A percentile compares a stretch with the other conserved stretches of the same genome.
phyloP scores from a whole-genome alignment of 64 coral and sea anemone genomes.

The Montipora efflorescens region DNA sequence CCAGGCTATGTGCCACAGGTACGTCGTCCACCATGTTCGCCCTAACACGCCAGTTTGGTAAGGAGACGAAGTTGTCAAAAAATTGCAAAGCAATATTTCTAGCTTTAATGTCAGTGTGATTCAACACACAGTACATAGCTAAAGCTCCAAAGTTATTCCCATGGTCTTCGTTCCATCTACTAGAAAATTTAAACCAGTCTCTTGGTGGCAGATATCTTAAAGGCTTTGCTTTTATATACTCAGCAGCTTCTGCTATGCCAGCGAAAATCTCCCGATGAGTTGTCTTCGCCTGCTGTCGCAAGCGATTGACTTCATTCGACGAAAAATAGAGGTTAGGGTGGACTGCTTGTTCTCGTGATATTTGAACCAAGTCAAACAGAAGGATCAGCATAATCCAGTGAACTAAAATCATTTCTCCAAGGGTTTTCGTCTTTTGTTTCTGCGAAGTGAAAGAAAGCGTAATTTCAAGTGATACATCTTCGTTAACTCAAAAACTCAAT shows the following conservation, averaged over 20 bases:
- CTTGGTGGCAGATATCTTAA: slow-evolving; percentile 40
- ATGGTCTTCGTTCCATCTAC: slow-evolving; percentile 89
- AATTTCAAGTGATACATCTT: too few relatives aligned
- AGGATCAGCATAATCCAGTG: background rate
- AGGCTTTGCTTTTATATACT: slow-evolving; percentile 55
- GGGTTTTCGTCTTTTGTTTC: background rate
- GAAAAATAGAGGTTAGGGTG: slow-evolving; percentile 70
- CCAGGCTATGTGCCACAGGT: slow-evolving; percentile 84
- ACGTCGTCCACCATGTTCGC: slow-evolving; percentile 75
- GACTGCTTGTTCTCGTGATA: background rate
- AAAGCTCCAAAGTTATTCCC: slow-evolving; percentile 79
- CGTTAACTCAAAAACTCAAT: too few relatives aligned
- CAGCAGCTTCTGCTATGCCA: slow-evolving; percentile 46
- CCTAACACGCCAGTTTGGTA: slow-evolving; percentile 77
- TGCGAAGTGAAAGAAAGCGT: background rate
- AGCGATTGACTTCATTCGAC: slow-evolving; percentile 9
- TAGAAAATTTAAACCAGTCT: slow-evolving; percentile 58
- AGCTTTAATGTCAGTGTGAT: slow-evolving; percentile 52
- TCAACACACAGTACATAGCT: slow-evolving; percentile 83
- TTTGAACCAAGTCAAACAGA: background rate
- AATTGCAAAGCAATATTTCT: slow-evolving; percentile 52
- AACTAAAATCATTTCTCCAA: background rate
- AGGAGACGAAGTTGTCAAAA: slow-evolving; percentile 48
- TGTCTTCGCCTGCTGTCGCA: slow-evolving; percentile 50
- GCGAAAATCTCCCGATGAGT: slow-evolving; percentile 72